Evolutionary conservation across 1,140 invertebrate species (phyloP), one percentile per base, ranked within the genome.

Genomic region (Bombus difficillimus): DNA sequence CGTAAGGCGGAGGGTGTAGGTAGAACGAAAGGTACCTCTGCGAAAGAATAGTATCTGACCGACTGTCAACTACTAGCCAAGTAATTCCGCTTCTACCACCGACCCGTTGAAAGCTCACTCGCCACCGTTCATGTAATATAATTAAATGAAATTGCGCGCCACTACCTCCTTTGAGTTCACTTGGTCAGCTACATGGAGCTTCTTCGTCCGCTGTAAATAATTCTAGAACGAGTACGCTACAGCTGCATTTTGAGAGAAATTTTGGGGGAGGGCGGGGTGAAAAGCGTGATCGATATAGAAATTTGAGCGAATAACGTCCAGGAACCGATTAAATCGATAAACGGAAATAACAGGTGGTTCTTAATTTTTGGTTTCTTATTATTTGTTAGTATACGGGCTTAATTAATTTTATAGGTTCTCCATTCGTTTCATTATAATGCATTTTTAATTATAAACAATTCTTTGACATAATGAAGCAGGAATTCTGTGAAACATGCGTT

Each of bases 61-160:
- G 64, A 82, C 75, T 57, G 78, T 72, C 83, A 71, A 77, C 75
- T 59, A 41, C 75, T 64, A 39, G 43, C n/a, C 25, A 59, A 41
- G 37, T n/a, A 78, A 64, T 59, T 78, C 28, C 18, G 25, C 6
- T 53, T 32, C 75, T 28, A 62, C 25, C n/a, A 53, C 43, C 53
- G 34, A 32, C 34, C 9, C 66, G n/a, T 53, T 81, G 57, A 72
- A 72, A 62, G n/a, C 68, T 78, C n/a, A 28, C 68, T 22, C 28
- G n/a, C 28, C 25, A 43, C 1, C 25, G 47, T 79, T 47, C 66
- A 15, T 53, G 78, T 41, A 81, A 85, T 68, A 53, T 85, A 85
- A 85, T 85, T 57, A 73, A 57, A 85, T 85, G 57, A 62, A 85
- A 81, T 66, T 85, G 59, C 71, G 3, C 75, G 32, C 75, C 43